Evolutionary conservation across 2,797 vertebrate genomes (phyloP), one percentile per base, ranked within the genome.

Genomic region (Phoebastria nigripes): DNA sequence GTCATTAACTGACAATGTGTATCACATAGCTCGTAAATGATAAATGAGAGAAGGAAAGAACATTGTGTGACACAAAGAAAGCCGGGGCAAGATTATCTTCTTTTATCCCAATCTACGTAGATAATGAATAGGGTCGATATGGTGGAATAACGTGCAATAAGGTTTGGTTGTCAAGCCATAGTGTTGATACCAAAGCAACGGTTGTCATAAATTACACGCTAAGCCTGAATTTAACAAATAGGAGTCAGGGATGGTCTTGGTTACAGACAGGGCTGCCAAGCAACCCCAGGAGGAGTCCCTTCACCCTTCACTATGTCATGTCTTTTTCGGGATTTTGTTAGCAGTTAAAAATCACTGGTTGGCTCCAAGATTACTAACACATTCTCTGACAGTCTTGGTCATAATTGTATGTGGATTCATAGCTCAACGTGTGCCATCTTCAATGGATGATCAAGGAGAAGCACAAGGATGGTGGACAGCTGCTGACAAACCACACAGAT

Each of bases 1-100:
- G 96, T 97, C 94, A 96, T 96, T 97, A 97, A 97, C 94, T 94
- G 92, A 97, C 97, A 91, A 93, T 25, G 55, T 22, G 89, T 98
- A 98, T 99, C 98, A 95, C 97, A 96, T 99, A 98, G 95, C 98
- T 96, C 93, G 87, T 98, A 98, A 98, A 98, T 96, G 94, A 96
- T 96, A 95, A 86, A 97, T 84, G 96, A 95, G 95, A 92, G 93
- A 96, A 96, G 98, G 98, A 98, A 98, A 97, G 98, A 98, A 98
- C 97, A 98, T 93, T 97, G 96, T 96, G 96, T 77, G 95, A 97
- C 96, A 95, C 95, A 97, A 95, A 89, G 95, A 85, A 91, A 89
- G 85, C 92, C 69, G 93, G 97, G 74, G 81, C 97, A 97, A 98
- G 98, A 97, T 98, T 93, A 98, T 98, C 98, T 98, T 97, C 96